A percentile compares a stretch with the other conserved stretches of the same genome.
These are phyloP conservation scores for Tiliqua scincoides DNA, from an alignment of 2,113 vertebrate species.

Conservation along the genomic window DNA sequence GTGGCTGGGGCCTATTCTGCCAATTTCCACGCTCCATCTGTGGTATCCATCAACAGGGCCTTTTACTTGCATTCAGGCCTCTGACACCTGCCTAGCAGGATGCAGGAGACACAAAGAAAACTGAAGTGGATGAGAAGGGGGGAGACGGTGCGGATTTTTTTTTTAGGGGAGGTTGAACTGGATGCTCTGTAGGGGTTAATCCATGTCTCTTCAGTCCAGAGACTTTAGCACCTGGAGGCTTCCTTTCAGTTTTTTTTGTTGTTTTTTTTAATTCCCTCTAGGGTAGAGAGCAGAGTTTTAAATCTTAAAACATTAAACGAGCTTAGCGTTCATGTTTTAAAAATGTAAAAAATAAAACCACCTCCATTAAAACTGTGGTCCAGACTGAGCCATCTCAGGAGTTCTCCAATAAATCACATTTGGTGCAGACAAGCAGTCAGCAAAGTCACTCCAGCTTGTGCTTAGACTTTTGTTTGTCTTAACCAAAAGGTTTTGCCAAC, in stretches of 20 bases:
- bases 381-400: not conserved
- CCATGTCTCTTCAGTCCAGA: conserved; percentile 81
- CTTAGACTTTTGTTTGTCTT: conserved; percentile 30
- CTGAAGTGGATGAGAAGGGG: conserved; percentile 79
- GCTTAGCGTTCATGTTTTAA: not conserved
- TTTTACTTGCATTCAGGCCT: conserved; percentile 87
- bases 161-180: conserved; percentile 66
- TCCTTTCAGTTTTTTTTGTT: conserved; percentile 55
- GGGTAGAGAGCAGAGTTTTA: conserved; percentile 6
- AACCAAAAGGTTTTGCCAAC: conserved; percentile 35
- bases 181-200: conserved; percentile 93
- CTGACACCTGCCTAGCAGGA: conserved; percentile 97
- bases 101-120: conserved; percentile 89
- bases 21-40: conserved; percentile 99
- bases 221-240: conserved; percentile 85
- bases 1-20: conserved; percentile 94
- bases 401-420: not conserved
- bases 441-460: conserved; percentile 21
- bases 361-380: not conserved
- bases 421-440: not conserved
- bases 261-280: conserved; percentile 46
- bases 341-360: not conserved
- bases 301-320: conserved; percentile 6
- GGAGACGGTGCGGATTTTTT: conserved; percentile 54
- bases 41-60: conserved; percentile 96